Conservation (phyloP, 2,888 invertebrate genomes). For the Hemithea aestivaria region DNA sequence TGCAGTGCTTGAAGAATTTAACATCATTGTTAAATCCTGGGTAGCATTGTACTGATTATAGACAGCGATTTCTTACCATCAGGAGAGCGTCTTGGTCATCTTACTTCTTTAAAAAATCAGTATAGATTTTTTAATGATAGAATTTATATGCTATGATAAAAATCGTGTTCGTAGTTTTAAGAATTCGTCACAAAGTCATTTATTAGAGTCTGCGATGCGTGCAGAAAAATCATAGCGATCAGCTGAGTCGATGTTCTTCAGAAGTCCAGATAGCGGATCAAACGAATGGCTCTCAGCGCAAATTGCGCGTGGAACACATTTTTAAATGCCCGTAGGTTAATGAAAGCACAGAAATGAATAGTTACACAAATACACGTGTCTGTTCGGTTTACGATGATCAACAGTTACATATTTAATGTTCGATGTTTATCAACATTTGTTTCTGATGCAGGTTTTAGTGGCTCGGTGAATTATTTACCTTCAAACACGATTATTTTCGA, state of each 20-base stretch:
- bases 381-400: slow-evolving; percentile 74
- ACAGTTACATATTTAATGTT: slow-evolving; percentile 79
- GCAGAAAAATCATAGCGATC: slow-evolving; percentile 61
- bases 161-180: no score
- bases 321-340: slow-evolving; percentile 57
- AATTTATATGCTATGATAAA: no score
- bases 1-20: no score
- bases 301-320: slow-evolving; percentile 63
- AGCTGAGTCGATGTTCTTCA: slow-evolving; percentile 42
- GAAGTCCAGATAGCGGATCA: slow-evolving; percentile 49
- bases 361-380: slow-evolving; percentile 64
- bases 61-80: no score
- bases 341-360: slow-evolving; percentile 41
- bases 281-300: slow-evolving; percentile 55
- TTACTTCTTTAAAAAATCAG: no score
- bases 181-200: slow-evolving; percentile 44
- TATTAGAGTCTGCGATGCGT: slow-evolving; percentile 64
- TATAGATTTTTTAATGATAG: no score
- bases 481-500: slow-evolving; percentile 74
- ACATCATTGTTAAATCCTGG: no score
- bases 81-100: no score
- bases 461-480: slow-evolving; percentile 75
- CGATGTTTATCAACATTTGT: slow-evolving; percentile 79
- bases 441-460: slow-evolving; percentile 78
- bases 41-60: no score